Conservation (phyloP, 2,888 invertebrate genomes). For the Thelaira solivaga region DNA sequence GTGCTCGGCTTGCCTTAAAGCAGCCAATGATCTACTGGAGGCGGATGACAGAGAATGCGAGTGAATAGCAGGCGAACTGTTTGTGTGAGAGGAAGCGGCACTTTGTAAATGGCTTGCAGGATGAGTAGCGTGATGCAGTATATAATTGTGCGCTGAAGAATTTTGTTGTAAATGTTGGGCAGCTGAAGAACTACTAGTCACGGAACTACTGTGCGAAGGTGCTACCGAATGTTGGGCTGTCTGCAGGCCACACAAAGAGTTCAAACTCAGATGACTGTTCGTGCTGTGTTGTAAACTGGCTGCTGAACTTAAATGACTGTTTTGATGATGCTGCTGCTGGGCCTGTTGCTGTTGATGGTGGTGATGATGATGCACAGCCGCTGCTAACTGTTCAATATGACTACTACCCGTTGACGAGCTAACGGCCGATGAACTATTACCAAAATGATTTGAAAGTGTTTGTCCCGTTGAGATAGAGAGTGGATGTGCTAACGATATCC, state of each 20-base stretch:
- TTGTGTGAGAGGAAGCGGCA: slow-evolving; percentile 40
- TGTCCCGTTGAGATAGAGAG: slow-evolving; percentile 72
- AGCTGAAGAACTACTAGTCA: slow-evolving; percentile 62
- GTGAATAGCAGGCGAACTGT: slow-evolving; percentile 43
- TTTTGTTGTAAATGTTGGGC: slow-evolving; percentile 54
- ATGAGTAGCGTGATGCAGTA: slow-evolving; percentile 54
- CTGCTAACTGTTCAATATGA: slow-evolving; percentile 64
- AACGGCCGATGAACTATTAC: slow-evolving; percentile 69
- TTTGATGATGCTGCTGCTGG: slow-evolving; percentile 66
- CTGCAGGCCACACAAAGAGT: slow-evolving; percentile 70
- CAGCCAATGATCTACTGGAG: slow-evolving; percentile 30
- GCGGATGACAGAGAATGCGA: slow-evolving; percentile 34
- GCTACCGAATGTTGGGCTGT: slow-evolving; percentile 62
- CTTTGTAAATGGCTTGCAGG: slow-evolving; percentile 35
- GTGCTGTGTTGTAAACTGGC: slow-evolving; percentile 51
- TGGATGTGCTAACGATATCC: slow-evolving; percentile 77
- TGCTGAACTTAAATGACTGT: slow-evolving; percentile 63
- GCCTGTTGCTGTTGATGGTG: slow-evolving; percentile 69
- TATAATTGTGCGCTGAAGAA: slow-evolving; percentile 50
- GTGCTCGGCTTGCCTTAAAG: slow-evolving; percentile 49
- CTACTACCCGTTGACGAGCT: slow-evolving; percentile 66
- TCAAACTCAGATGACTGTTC: slow-evolving; percentile 72
- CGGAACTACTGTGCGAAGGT: slow-evolving; percentile 63
- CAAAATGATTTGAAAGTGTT: slow-evolving; percentile 73
- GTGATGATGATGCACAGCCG: slow-evolving; percentile 66